phyloP scores from a whole-genome alignment of 2,888 invertebrate genomes.

The Synanthedon andrenaeformis region DNA sequence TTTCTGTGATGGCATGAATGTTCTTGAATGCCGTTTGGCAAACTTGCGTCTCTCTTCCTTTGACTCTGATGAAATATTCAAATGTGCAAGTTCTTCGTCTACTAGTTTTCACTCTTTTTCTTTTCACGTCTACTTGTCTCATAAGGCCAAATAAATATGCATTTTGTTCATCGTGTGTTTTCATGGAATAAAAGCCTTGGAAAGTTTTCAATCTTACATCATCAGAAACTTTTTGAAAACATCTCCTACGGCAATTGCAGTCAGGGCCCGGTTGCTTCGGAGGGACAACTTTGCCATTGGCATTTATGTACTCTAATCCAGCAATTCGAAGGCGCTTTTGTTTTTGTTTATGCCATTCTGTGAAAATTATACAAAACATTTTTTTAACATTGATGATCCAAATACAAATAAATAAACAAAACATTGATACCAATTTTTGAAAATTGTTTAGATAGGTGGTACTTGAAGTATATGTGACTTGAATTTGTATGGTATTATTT shows the following conservation, averaged over 20 bases:
- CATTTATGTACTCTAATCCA: conserved; percentile 67
- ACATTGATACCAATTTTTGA: too few species aligned
- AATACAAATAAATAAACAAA: too few species aligned
- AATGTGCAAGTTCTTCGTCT: conserved; percentile 68
- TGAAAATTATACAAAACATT: conserved; percentile 13
- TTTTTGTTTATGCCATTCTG: conserved; percentile 72
- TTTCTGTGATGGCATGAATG: conserved; percentile 69
- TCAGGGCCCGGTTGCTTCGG: conserved; percentile 66
- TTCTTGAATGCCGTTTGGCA: conserved; percentile 71
- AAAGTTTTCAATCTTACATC: conserved; percentile 63
- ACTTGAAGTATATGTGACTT: too few species aligned
- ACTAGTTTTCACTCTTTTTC: conserved; percentile 66
- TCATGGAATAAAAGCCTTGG: conserved; percentile 68
- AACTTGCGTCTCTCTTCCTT: conserved; percentile 67
- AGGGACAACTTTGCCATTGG: conserved; percentile 69
- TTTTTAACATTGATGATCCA: not conserved
- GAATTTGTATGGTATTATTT: too few species aligned
- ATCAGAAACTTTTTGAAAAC: conserved; percentile 64
- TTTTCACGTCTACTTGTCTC: conserved; percentile 68
- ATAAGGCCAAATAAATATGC: conserved; percentile 70
- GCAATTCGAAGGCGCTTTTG: conserved; percentile 68
- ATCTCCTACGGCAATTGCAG: conserved; percentile 65
- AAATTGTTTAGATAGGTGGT: too few species aligned
- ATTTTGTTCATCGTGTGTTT: conserved; percentile 71
- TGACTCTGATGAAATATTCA: conserved; percentile 68